A percentile compares a stretch with the other conserved stretches of the same genome.
These are phyloP conservation scores for Vombatus ursinus DNA, from an alignment of 2,113 vertebrate genomes.

Conservation along the genomic window DNA sequence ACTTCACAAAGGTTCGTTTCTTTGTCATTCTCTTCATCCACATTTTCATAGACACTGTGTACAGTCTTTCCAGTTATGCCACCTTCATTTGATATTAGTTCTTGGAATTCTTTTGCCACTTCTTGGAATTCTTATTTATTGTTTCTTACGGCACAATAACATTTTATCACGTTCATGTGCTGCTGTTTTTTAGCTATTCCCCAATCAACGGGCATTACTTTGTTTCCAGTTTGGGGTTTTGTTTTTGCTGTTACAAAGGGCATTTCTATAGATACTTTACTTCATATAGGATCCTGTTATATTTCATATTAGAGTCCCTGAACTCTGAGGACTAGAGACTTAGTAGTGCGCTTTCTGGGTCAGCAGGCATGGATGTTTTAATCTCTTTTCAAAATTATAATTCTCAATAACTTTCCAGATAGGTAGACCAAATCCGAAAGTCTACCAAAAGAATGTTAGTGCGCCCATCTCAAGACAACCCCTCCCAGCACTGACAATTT, in stretches of 20 bases:
- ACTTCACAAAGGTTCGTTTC: background rate
- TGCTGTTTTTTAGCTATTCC: background rate
- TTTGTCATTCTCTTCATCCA: background rate
- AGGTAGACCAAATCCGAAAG: background rate
- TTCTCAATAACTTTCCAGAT: background rate
- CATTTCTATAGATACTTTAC: background rate
- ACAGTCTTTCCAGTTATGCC: background rate
- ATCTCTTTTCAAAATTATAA: background rate
- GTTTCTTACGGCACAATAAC: background rate
- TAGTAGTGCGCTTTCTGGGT: background rate
- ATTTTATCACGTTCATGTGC: background rate
- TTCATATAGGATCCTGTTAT: background rate
- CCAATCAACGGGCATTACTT: background rate
- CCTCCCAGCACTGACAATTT: background rate
- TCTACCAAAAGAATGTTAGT: background rate
- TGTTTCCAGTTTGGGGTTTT: background rate
- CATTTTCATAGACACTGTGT: background rate
- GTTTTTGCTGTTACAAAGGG: background rate
- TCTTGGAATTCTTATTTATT: background rate
- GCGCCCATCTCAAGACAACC: background rate
- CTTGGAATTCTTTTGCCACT: background rate
- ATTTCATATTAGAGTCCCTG: background rate
- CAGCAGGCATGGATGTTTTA: background rate
- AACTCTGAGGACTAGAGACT: background rate
- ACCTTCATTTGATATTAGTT: background rate